Percentiles rank a stretch among this genome's conserved stretches.
Conservation (phyloP, 2,888 invertebrate genomes). For the Epiblema foenella region DNA sequence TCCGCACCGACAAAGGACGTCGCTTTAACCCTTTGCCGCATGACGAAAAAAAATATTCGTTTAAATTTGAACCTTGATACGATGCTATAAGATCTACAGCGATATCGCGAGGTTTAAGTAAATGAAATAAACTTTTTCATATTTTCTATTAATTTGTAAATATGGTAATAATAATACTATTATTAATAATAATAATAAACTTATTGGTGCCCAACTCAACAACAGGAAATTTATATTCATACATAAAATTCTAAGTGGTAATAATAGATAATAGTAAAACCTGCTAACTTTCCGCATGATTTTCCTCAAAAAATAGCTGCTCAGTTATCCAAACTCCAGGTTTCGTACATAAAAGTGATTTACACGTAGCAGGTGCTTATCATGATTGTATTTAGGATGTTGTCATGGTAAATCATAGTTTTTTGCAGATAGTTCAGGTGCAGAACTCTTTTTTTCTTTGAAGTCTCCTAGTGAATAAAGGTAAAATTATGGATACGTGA, state of each 20-base stretch:
- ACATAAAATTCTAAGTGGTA: background rate
- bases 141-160: no score
- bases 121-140: no score
- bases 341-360: slow-evolving; percentile 43
- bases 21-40: no score
- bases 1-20: no score
- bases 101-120: no score
- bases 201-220: background rate
- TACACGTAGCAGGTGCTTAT: slow-evolving; percentile 41
- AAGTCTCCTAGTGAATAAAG: background rate
- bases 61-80: no score
- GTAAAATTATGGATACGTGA: background rate
- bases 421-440: background rate
- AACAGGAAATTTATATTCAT: background rate
- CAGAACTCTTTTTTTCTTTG: background rate
- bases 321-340: slow-evolving; percentile 20
- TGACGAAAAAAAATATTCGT: no score
- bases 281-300: slow-evolving; percentile 27
- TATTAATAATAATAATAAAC: background rate
- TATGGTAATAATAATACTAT: no score
- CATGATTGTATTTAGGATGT: slow-evolving; percentile 43
- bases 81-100: no score
- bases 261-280: background rate
- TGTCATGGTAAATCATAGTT: slow-evolving; percentile 30
- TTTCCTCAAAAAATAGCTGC: slow-evolving; percentile 35